A percentile compares a stretch with the other conserved stretches of the same genome.
Evolutionary conservation across 2,797 vertebrate species (phyloP).

Genomic region (Sandelia bainsii): DNA sequence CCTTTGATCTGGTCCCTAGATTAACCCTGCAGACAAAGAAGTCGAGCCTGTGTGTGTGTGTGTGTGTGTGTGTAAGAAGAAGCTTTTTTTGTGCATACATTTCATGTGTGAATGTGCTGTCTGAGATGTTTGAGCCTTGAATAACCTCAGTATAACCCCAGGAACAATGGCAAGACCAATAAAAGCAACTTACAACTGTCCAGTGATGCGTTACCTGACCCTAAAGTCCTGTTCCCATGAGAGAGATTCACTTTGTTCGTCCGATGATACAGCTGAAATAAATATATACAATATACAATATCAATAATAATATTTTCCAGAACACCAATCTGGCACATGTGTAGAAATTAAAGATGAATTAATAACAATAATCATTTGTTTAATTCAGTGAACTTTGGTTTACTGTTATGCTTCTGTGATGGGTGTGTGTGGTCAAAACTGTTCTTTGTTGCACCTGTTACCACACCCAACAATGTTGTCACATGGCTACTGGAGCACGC

Average conservation of each 20-base stretch:
- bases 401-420: neutral
- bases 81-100: conserved; percentile 34
- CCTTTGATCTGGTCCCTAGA: conserved; percentile 82
- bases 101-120: conserved; percentile 32
- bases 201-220: conserved; percentile 53
- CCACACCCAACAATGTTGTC: neutral
- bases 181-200: conserved; percentile 71
- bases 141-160: conserved; percentile 68
- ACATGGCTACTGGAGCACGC: neutral
- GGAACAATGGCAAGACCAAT: conserved; percentile 64
- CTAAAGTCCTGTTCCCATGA: conserved; percentile 47
- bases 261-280: conserved; percentile 7
- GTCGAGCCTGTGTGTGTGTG: conserved; percentile 20
- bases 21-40: conserved; percentile 77
- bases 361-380: neutral
- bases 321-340: too few species aligned
- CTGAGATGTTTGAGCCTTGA: conserved; percentile 57
- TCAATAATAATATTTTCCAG: too few species aligned
- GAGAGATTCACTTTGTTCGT: conserved; percentile 27
- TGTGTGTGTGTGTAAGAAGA: conserved; percentile 19
- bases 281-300: too few species aligned
- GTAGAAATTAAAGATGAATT: too few species aligned
- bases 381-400: neutral
- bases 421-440: neutral
- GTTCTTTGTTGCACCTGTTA: too few species aligned